A percentile compares a stretch with the other conserved stretches of the same genome.
Evolutionary conservation across 2,888 invertebrate genomes (phyloP).

Genomic region (Drosophila yooni): DNA sequence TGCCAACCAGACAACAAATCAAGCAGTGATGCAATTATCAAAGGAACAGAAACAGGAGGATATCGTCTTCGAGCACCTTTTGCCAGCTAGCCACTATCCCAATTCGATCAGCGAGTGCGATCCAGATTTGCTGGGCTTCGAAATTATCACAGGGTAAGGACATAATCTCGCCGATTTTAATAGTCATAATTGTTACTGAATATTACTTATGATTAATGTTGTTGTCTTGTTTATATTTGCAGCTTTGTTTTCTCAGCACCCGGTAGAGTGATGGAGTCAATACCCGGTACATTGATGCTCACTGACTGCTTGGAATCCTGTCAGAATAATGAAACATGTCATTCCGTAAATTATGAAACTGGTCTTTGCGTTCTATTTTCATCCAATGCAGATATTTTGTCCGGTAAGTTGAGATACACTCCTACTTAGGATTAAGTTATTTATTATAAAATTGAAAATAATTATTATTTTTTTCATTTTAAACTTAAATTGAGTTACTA

Average conservation of each 20-base stretch:
- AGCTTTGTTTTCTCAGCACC: constrained; percentile 96
- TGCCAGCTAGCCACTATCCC: constrained; percentile 49
- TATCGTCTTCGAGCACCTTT: constrained; percentile 34
- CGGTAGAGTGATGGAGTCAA: constrained; percentile 91
- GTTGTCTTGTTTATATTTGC: constrained; percentile 1
- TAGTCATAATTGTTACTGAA: not conserved
- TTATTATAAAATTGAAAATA: no score
- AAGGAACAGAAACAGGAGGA: constrained; percentile 31
- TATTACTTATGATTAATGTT: not conserved
- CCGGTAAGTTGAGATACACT: constrained; percentile 87
- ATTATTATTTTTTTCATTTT: no score
- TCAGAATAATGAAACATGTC: constrained; percentile 95
- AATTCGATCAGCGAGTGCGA: constrained; percentile 90
- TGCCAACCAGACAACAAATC: constrained; percentile 46
- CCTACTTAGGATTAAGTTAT: no score
- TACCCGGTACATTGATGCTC: constrained; percentile 96
- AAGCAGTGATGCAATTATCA: constrained; percentile 34
- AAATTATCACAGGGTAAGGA: constrained; percentile 92
- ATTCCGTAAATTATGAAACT: constrained; percentile 97
- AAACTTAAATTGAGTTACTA: no score
- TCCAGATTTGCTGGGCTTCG: constrained; percentile 95
- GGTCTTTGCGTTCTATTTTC: constrained; percentile 96
- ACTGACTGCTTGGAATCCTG: constrained; percentile 97
- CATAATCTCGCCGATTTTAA: not conserved
- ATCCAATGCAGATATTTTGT: constrained; percentile 92